Percentiles rank a stretch among this genome's conserved stretches.
phyloP scores from a whole-genome alignment of 2,113 vertebrate species.

The Barbus barbus region DNA sequence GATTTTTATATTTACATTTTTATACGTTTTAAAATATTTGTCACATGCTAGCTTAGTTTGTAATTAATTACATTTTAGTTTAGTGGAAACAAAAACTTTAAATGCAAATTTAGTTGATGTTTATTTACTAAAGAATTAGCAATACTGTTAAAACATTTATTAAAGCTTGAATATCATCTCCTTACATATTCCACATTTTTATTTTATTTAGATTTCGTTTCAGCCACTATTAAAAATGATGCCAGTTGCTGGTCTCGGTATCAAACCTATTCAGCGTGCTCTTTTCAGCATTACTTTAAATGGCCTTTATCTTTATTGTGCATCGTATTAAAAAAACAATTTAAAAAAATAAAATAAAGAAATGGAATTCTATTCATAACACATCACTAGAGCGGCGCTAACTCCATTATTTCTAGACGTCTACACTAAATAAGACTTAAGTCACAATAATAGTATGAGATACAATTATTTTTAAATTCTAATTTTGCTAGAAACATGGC shows the following conservation, averaged over 20 bases:
- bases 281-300: background rate
- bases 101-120: background rate
- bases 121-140: background rate
- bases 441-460: background rate
- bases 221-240: background rate
- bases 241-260: background rate
- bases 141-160: background rate
- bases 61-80: background rate
- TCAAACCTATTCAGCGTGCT: background rate
- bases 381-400: background rate
- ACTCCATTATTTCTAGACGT: background rate
- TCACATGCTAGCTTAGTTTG: background rate
- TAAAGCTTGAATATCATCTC: background rate
- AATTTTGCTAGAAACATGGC: background rate
- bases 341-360: background rate
- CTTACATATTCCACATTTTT: background rate
- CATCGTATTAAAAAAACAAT: background rate
- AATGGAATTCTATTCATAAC: background rate
- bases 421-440: background rate
- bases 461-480: background rate
- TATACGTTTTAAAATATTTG: background rate
- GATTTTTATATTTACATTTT: background rate
- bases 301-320: constrained; percentile 19
- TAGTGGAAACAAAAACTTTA: background rate
- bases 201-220: background rate